A percentile compares a stretch with the other conserved stretches of the same genome.
Evolutionary conservation across 1,140 invertebrate species (phyloP).

Genomic region (Neodiprion virginianus): DNA sequence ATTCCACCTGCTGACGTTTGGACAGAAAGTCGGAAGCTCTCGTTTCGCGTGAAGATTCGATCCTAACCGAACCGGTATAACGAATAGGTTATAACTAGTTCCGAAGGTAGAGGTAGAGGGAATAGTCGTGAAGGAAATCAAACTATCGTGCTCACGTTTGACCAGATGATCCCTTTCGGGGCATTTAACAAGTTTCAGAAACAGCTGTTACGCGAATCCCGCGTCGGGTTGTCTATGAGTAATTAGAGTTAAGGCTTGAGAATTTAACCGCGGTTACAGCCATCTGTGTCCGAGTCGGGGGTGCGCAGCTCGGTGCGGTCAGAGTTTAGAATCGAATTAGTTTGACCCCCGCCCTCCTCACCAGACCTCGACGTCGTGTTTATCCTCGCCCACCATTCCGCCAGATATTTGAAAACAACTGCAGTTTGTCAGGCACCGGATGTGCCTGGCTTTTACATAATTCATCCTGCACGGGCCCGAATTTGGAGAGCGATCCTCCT

Average conservation of each 20-base stretch:
- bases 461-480: not conserved
- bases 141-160: slow-evolving; percentile 4
- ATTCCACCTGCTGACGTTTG: no score
- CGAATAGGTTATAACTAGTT: no score
- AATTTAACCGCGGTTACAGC: slow-evolving; percentile 62
- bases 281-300: slow-evolving; percentile 58
- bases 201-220: slow-evolving; percentile 57
- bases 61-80: no score
- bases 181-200: slow-evolving; percentile 58
- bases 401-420: slow-evolving; percentile 5
- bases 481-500: not conserved
- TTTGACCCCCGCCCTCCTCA: slow-evolving; percentile 49
- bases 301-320: slow-evolving; percentile 50
- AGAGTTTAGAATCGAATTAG: slow-evolving; percentile 65
- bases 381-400: not conserved
- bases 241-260: slow-evolving; percentile 63
- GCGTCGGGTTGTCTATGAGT: slow-evolving; percentile 60
- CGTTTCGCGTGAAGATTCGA: no score
- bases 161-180: slow-evolving; percentile 15
- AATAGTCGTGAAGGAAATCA: not conserved
- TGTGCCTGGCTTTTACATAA: not conserved
- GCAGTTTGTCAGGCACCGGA: slow-evolving; percentile 16
- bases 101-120: no score
- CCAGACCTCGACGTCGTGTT: not conserved
- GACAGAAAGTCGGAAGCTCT: no score